Evolutionary conservation across 1,140 invertebrate species (phyloP).

Genomic region (Bilobella aurantiaca): DNA sequence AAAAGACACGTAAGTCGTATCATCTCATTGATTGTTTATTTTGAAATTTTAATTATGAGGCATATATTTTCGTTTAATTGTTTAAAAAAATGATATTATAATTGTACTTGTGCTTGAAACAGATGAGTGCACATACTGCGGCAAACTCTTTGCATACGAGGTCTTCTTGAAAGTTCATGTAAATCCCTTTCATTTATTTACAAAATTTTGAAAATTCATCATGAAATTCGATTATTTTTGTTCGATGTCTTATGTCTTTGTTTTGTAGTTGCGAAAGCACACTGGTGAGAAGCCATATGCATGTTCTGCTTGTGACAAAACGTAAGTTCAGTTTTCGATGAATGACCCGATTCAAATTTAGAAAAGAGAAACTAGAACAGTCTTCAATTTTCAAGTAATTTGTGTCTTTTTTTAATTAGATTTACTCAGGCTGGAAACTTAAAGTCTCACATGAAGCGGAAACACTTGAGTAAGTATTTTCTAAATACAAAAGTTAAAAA

Average conservation of each 20-base stretch:
- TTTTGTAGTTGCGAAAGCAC: not conserved
- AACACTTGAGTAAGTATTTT: not conserved
- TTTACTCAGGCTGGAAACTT: slow-evolving; percentile 1
- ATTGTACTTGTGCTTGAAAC: not conserved
- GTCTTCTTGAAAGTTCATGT: slow-evolving; percentile 3
- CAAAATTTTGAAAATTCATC: not conserved
- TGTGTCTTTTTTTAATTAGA: not conserved
- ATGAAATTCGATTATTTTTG: too few species aligned
- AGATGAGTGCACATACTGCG: not conserved
- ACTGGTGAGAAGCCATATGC: not conserved
- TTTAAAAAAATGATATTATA: not conserved
- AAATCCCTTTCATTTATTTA: not conserved
- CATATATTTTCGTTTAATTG: not conserved
- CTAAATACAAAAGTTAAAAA: too few species aligned
- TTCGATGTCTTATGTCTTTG: not conserved
- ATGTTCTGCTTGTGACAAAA: not conserved
- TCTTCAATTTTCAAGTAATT: too few species aligned
- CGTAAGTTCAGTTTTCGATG: not conserved
- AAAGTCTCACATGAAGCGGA: not conserved
- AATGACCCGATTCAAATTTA: too few species aligned
- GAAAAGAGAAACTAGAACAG: too few species aligned
- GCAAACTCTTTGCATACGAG: not conserved
- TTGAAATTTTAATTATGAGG: not conserved
- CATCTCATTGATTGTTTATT: not conserved
- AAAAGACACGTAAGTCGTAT: not conserved